A percentile compares a stretch with the other conserved stretches of the same genome.
Conservation (phyloP, 2,113 vertebrate genomes). For the Crotophaga sulcirostris region DNA sequence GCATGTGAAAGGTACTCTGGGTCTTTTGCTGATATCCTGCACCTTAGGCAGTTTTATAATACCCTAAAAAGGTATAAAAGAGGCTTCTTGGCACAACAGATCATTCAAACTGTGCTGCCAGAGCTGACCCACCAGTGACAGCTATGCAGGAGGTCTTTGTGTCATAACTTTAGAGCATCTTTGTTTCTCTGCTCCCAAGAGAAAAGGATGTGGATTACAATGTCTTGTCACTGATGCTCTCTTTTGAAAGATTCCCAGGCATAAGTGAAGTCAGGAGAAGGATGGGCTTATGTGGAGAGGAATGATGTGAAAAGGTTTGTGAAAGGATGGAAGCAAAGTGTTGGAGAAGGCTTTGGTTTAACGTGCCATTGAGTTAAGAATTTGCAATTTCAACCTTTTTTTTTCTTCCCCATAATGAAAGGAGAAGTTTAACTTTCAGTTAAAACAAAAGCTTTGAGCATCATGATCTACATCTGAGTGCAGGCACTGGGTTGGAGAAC, state of each 20-base stretch:
- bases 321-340: not conserved
- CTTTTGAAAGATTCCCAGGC: not conserved
- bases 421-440: not conserved
- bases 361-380: not conserved
- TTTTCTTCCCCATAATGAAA: not conserved
- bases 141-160: not conserved
- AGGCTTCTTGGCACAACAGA: not conserved
- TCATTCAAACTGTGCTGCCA: not conserved
- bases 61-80: not conserved
- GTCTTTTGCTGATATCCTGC: not conserved
- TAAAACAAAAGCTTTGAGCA: not conserved
- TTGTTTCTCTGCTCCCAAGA: not conserved
- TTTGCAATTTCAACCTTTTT: not conserved
- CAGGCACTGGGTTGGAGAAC: not conserved
- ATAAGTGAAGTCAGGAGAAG: not conserved
- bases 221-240: not conserved
- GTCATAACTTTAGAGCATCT: not conserved
- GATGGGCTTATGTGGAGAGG: not conserved
- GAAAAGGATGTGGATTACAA: not conserved
- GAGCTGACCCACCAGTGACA: not conserved
- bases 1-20: slow-evolving; percentile 1
- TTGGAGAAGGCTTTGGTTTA: not conserved
- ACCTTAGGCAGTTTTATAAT: not conserved
- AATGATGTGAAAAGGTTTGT: not conserved
- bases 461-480: not conserved